Conservation (phyloP, 2,113 vertebrate genomes). For the Neolamprologus fasciatus region DNA sequence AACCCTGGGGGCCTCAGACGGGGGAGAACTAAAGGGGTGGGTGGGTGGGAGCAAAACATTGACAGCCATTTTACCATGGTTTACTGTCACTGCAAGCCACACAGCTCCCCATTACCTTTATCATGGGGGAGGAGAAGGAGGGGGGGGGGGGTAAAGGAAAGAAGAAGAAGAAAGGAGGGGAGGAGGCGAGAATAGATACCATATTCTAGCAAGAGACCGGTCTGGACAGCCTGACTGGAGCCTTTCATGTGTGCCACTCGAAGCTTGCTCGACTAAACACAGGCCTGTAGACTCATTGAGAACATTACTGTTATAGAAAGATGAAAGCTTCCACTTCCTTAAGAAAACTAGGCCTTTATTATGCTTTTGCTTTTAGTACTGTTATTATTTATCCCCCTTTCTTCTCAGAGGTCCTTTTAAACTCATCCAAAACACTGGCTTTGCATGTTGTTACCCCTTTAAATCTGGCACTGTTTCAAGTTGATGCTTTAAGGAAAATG, state of each 20-base stretch:
- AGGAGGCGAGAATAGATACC: constrained; percentile 25
- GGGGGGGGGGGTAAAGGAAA: neutral
- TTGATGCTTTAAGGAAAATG: constrained; percentile 62
- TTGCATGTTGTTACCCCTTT: constrained; percentile 66
- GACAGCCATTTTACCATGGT: constrained; percentile 49
- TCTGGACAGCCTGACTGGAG: constrained; percentile 18
- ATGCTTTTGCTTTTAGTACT: constrained; percentile 64
- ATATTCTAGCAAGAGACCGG: constrained; percentile 49
- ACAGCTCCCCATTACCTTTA: constrained; percentile 47
- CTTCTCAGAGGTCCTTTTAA: constrained; percentile 70
- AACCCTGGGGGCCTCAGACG: constrained; percentile 66
- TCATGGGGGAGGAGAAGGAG: neutral
- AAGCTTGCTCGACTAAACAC: constrained; percentile 65
- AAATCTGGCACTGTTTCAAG: constrained; percentile 69
- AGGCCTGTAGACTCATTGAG: constrained; percentile 56
- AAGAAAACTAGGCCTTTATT: constrained; percentile 68
- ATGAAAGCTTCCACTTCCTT: constrained; percentile 66
- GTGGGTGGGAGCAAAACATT: constrained; percentile 8
- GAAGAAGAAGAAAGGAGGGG: neutral
- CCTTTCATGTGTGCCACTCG: constrained; percentile 69
- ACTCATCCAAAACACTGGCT: constrained; percentile 65
- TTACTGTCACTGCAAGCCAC: constrained; percentile 35
- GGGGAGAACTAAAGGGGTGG: constrained; percentile 16
- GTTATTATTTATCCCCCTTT: constrained; percentile 73
- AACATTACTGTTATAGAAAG: constrained; percentile 71